phyloP scores from a whole-genome alignment of 1,140 invertebrate species.

The Eriosoma lanigerum region DNA sequence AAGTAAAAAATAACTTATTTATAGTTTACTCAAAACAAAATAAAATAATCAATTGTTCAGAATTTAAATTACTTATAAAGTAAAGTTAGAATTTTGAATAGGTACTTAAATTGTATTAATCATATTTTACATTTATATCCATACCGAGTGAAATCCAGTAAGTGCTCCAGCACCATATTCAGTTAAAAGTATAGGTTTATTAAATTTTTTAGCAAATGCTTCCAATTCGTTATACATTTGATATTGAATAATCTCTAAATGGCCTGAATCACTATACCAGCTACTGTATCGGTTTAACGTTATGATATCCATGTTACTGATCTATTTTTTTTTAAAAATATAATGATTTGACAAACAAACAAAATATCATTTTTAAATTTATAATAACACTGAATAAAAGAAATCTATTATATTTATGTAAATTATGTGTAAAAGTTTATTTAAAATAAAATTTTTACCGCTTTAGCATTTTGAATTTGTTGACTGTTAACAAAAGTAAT shows the following conservation, averaged over 20 bases:
- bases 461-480: slow-evolving; percentile 44
- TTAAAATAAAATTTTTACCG: slow-evolving; percentile 1
- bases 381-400: not conserved
- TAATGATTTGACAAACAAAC: too few species aligned
- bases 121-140: too few species aligned
- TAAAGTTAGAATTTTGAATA: too few species aligned
- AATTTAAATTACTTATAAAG: too few species aligned
- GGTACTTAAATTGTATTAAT: too few species aligned
- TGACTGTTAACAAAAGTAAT: slow-evolving; percentile 43
- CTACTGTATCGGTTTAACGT: slow-evolving; percentile 93
- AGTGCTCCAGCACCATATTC: slow-evolving; percentile 96
- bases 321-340: slow-evolving; percentile 59
- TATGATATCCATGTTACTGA: slow-evolving; percentile 79
- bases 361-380: not conserved
- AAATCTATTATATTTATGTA: too few species aligned
- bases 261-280: slow-evolving; percentile 88
- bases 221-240: slow-evolving; percentile 75
- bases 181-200: slow-evolving; percentile 88
- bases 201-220: slow-evolving; percentile 77
- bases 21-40: too few species aligned
- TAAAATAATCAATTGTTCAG: too few species aligned
- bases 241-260: slow-evolving; percentile 72
- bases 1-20: too few species aligned
- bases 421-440: not conserved
- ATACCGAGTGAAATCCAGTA: slow-evolving; percentile 76